Evolutionary conservation across 2,888 invertebrate genomes (phyloP), one percentile per base, ranked within the genome.

Genomic region (Molorchus minor): DNA sequence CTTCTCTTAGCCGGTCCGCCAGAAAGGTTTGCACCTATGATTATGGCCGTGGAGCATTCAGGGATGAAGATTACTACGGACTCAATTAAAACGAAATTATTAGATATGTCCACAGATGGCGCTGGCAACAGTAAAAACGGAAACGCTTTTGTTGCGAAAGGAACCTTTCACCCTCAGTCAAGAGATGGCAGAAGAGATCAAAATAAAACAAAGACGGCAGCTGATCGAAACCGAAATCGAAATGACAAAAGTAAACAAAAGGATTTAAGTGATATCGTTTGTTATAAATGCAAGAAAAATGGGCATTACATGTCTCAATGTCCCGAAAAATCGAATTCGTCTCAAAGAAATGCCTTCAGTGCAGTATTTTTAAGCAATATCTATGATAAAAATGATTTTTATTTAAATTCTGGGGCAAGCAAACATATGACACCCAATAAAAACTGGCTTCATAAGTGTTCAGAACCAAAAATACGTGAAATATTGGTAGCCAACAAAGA

Each of bases 371-470:
- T 55, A 15, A 45, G 16, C 25, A 64, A 58, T 1, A 16, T 56
- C 2, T 65, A 54, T 30, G 56, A 59, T 20, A 67, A 65, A 38
- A 17, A 33, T 2, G 69, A 71, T 29, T 74, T 65, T 60, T 73
- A 71, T 19, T 41, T 73, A 2, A 69, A 75, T 38, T 68, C 67
- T 2, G 74, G 71, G 4, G 71, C 72, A 7, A 72, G 65, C 20
- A 44, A 45, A 51, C 69, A 72, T 55, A 54, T 71, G 30, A 62
- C 58, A 0, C 16, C 56, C 10, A 57, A 60, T 10, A 35, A 53
- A 33, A 52, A 43, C n/a, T 51, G 45, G 51, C n/a, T 47, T 7
- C 21, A 30, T 43, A 58, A 58, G 2, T 4, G 10, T 33, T 8
- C 1, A 16, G 16, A 12, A 30, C n/a, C n/a, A 21, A 15, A 44